A percentile compares a stretch with the other conserved stretches of the same genome.
These are phyloP conservation scores for Tylochromis polylepis DNA, from an alignment of 2,113 vertebrate species.

Conservation along the genomic window DNA sequence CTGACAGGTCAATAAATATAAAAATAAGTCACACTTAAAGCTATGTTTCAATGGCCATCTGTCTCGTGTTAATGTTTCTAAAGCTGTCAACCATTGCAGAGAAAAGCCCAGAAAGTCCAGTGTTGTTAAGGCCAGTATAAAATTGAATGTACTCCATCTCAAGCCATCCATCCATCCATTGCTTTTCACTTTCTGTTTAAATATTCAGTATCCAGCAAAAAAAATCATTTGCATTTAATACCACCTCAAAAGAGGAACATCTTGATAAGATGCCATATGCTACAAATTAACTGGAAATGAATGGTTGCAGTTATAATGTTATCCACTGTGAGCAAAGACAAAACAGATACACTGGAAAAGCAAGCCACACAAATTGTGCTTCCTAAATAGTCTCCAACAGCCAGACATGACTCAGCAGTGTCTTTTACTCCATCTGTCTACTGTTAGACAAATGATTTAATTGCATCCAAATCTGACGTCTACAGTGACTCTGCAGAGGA, in stretches of 20 bases:
- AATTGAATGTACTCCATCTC: neutral
- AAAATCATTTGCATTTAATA: neutral
- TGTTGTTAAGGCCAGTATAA: neutral
- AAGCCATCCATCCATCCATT: neutral
- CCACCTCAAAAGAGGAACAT: neutral
- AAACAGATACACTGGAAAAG: neutral
- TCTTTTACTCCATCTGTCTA: neutral
- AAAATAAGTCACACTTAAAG: neutral
- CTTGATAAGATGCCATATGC: neutral
- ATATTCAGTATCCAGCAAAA: neutral
- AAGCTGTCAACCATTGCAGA: neutral
- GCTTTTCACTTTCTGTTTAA: neutral
- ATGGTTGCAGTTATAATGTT: neutral
- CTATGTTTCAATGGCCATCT: neutral
- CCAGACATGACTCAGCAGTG: neutral
- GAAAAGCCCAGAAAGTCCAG: neutral
- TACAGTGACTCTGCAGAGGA: neutral
- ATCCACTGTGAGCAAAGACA: neutral
- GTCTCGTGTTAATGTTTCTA: neutral
- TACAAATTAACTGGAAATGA: neutral
- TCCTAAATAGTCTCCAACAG: neutral
- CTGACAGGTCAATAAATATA: conserved; percentile 39
- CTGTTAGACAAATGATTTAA: neutral
- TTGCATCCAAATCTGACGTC: neutral
- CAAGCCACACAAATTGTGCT: neutral